Evolutionary conservation across 2,888 invertebrate species (phyloP), one percentile per base, ranked within the genome.

Genomic region (Drepanosiphum platanoidis): DNA sequence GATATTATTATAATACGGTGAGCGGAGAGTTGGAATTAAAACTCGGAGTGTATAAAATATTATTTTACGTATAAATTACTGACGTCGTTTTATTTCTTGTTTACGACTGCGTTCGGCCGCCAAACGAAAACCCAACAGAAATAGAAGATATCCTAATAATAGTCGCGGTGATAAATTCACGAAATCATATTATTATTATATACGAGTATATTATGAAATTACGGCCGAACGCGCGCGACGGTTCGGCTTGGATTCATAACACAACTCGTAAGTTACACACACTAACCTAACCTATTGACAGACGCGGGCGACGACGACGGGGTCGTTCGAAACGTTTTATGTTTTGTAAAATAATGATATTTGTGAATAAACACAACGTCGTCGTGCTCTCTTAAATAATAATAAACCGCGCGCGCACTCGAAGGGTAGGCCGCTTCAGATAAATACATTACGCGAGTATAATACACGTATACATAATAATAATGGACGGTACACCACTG

Each of bases 11-110:
- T 34, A 13, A 8, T 22, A 18, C 42, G 71, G 78, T 7, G 22
- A 68, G 46, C 42, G 71, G 78, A 3, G 22, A 68, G 46, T 68
- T 22, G 66, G 68, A 52, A 80, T 80, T 70, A 58, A n/a, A 80
- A 80, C 70, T 80, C 34, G 36, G 3, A 27, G 22, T 36, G 70
- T 58, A 36, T n/a, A n/a, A n/a, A n/a, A n/a, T n/a, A n/a, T 80
- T 70, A 80, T 70, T 36, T 80, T 30, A 30, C 70, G 80, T 80
- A 80, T 80, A 80, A 70, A 70, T 70, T 70, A 58, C 52, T 58
- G 70, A 70, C 70, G 70, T 36, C 80, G 52, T 30, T 68, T 70
- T 58, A 22, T 58, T 80, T 71, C 30, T 58, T 58, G 36, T 70
- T 80, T 80, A 80, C 70, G 52, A 58, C 79, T 34, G 15, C 27